These are phyloP conservation scores for Leptinotarsa rubiginosa DNA, from an alignment of 2,888 invertebrate species.

Conservation along the genomic window DNA sequence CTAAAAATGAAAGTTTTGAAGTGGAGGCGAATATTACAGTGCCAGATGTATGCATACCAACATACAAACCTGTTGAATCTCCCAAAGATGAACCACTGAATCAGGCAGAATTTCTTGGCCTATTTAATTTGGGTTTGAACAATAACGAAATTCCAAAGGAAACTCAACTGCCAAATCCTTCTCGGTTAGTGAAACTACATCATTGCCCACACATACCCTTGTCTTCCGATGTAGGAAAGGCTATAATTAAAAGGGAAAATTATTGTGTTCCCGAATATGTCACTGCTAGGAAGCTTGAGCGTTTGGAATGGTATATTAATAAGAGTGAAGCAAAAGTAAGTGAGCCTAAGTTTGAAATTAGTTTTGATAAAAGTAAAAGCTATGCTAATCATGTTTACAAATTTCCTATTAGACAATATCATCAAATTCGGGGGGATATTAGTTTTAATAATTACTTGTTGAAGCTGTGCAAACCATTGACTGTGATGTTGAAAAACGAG, in stretches of 20 bases:
- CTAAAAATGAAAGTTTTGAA: neutral
- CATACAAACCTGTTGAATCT: conserved; percentile 24
- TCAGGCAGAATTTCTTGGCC: conserved; percentile 28
- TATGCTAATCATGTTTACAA: conserved; percentile 17
- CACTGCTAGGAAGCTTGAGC: conserved; percentile 29
- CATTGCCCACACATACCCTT: conserved; percentile 35
- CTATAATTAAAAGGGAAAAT: conserved; percentile 31
- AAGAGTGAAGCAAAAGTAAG: neutral
- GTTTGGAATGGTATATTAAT: conserved; percentile 35
- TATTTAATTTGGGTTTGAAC: conserved; percentile 28
- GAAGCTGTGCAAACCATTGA: conserved; percentile 26
- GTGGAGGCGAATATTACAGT: neutral
- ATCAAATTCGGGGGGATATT: conserved; percentile 19
- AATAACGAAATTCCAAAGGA: conserved; percentile 24
- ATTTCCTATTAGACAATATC: conserved; percentile 29
- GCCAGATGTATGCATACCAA: conserved; percentile 8
- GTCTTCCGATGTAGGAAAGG: conserved; percentile 34
- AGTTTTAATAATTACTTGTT: conserved; percentile 18
- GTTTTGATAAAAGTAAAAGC: conserved; percentile 22
- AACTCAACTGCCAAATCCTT: conserved; percentile 18
- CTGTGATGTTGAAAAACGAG: conserved; percentile 29
- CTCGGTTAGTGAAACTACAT: conserved; percentile 17
- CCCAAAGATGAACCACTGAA: conserved; percentile 6
- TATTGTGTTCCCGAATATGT: conserved; percentile 21
- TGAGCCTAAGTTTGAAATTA: conserved; percentile 18